phyloP scores from a whole-genome alignment of 2,113 vertebrate species.

The Eupsittula cactorum region DNA sequence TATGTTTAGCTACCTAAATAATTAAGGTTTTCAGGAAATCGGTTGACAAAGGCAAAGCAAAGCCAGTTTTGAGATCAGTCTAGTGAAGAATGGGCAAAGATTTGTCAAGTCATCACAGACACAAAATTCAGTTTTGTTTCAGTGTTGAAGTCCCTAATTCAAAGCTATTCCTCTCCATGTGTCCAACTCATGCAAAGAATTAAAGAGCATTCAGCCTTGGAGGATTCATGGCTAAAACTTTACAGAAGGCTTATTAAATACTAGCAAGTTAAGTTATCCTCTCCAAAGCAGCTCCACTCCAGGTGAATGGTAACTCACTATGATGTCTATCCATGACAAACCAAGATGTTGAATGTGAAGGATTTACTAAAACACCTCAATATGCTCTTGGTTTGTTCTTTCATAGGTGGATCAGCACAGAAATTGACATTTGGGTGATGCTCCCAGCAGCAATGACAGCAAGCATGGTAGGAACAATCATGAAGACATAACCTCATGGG shows the following conservation, averaged over 20 bases:
- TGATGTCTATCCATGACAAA: not conserved
- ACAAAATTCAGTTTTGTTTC: not conserved
- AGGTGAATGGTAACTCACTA: not conserved
- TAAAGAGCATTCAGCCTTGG: not conserved
- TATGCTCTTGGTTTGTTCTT: not conserved
- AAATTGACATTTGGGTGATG: not conserved
- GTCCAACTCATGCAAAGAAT: not conserved
- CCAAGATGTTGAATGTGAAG: not conserved
- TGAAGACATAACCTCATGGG: not conserved
- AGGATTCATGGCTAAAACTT: not conserved
- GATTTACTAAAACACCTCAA: not conserved
- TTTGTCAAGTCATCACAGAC: not conserved
- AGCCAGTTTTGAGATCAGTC: not conserved
- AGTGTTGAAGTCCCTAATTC: not conserved
- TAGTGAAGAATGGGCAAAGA: not conserved
- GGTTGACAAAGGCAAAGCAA: not conserved
- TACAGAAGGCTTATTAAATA: not conserved
- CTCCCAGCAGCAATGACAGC: not conserved
- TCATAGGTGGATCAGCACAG: not conserved
- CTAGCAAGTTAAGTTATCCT: not conserved
- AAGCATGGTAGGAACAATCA: not conserved
- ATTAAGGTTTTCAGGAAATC: not conserved
- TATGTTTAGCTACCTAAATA: not conserved
- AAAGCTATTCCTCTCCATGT: not conserved
- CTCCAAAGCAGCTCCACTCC: not conserved